phyloP scores from a whole-genome alignment of 2,888 invertebrate species.

The Lepidochitona cinerea region DNA sequence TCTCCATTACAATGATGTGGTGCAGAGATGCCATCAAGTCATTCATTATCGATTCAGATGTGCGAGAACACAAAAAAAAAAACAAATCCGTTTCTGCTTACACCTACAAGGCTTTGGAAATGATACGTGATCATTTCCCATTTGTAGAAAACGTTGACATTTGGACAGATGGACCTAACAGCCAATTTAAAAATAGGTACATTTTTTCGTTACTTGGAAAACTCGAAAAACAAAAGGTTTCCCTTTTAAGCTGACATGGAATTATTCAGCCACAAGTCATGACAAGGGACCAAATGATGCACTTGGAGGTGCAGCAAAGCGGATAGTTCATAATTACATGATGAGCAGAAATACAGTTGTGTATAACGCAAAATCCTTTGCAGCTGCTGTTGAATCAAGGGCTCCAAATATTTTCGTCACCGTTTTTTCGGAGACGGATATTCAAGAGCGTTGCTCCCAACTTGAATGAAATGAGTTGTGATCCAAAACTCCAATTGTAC shows the following conservation, averaged over 20 bases:
- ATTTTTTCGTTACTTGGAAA: neutral
- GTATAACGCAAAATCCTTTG: neutral
- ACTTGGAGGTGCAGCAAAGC: neutral
- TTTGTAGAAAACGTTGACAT: neutral
- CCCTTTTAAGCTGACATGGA: neutral
- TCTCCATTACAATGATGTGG: conserved; percentile 16
- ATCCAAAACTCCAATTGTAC: too few species aligned
- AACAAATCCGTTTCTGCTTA: conserved; percentile 9
- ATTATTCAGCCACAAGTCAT: neutral
- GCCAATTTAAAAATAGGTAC: neutral
- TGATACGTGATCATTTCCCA: neutral
- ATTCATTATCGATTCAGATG: conserved; percentile 6
- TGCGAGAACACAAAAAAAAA: conserved; percentile 12
- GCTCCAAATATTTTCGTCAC: too few species aligned
- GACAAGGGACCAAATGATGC: neutral
- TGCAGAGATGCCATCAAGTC: neutral
- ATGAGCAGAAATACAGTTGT: neutral
- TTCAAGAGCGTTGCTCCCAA: too few species aligned
- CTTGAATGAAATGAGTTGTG: too few species aligned
- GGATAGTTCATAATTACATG: too few species aligned
- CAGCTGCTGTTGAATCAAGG: neutral
- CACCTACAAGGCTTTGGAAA: neutral
- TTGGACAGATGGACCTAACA: neutral
- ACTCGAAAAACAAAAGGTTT: neutral
- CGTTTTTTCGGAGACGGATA: too few species aligned